phyloP scores from a whole-genome alignment of 2,113 vertebrate genomes.

The Vidua chalybeata region DNA sequence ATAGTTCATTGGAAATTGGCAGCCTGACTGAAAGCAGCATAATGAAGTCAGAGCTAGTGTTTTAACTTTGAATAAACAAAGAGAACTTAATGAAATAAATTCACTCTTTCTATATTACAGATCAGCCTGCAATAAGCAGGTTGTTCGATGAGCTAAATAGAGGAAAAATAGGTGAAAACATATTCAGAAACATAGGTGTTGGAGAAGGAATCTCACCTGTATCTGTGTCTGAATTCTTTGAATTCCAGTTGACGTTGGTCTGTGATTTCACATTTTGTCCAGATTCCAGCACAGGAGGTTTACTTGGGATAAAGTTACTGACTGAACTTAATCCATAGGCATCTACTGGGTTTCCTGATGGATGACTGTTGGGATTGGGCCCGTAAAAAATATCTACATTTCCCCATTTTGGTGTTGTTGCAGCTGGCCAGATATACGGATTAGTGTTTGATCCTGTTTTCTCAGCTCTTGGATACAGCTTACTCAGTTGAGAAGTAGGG shows the following conservation, averaged over 20 bases:
- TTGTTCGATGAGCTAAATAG: neutral
- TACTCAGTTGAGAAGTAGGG: slow-evolving; percentile 62
- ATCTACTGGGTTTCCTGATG: neutral
- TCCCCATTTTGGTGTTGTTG: neutral
- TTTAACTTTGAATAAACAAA: neutral
- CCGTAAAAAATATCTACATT: neutral
- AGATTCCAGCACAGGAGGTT: slow-evolving; percentile 69
- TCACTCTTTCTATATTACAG: neutral
- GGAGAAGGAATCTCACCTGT: slow-evolving; percentile 5
- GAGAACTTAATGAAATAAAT: neutral
- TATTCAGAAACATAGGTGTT: neutral
- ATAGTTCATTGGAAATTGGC: neutral
- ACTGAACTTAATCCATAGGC: neutral
- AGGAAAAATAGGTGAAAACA: neutral
- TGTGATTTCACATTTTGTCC: neutral
- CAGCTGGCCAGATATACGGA: neutral
- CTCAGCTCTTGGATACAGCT: slow-evolving; percentile 18
- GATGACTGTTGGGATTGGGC: neutral
- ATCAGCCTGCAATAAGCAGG: neutral
- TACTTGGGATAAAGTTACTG: neutral
- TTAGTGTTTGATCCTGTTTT: neutral
- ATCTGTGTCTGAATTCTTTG: neutral
- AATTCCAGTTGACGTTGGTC: neutral
- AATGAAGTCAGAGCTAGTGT: neutral
- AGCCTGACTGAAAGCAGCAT: neutral